Evolutionary conservation across 2,888 invertebrate genomes (phyloP).

Genomic region (Diplazon laetatorius): DNA sequence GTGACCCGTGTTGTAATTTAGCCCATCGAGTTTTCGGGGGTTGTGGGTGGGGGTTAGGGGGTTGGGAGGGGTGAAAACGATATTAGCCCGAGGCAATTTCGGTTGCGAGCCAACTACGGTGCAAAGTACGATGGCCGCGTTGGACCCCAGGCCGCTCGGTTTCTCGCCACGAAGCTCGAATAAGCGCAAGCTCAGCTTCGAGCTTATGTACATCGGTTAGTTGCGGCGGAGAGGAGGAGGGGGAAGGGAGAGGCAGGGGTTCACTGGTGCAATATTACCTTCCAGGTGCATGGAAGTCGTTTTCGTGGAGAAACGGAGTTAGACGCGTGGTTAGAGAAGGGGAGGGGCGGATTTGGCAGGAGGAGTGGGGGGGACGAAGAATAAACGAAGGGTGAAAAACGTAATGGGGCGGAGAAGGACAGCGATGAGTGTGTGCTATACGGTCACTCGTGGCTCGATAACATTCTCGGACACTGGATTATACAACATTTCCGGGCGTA

Average conservation of each 20-base stretch:
- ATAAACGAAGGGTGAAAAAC: slow-evolving; percentile 19
- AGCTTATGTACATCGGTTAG: slow-evolving; percentile 13
- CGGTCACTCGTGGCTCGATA: slow-evolving; percentile 2
- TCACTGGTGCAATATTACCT: slow-evolving; percentile 45
- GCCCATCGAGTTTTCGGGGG: no score
- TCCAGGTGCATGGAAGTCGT: slow-evolving; percentile 20
- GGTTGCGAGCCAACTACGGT: slow-evolving; percentile 35
- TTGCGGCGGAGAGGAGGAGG: no score
- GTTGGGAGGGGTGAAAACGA: no score
- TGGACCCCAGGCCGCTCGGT: slow-evolving; percentile 37
- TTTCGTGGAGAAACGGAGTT: slow-evolving; percentile 8
- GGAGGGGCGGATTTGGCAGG: background rate
- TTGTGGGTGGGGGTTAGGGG: no score
- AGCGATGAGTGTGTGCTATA: background rate
- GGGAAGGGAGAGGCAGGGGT: no score
- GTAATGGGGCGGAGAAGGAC: background rate
- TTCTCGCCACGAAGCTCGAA: slow-evolving; percentile 44
- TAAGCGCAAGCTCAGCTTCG: slow-evolving; percentile 57
- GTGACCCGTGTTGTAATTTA: no score
- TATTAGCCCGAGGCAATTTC: slow-evolving; percentile 47
- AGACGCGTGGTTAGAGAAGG: background rate
- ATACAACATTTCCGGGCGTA: slow-evolving; percentile 46
- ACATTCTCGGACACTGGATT: slow-evolving; percentile 46
- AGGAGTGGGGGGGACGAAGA: background rate
- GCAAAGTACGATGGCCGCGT: slow-evolving; percentile 21